phyloP scores from a whole-genome alignment of 2,888 invertebrate genomes.

The Xestia sexstrigata region DNA sequence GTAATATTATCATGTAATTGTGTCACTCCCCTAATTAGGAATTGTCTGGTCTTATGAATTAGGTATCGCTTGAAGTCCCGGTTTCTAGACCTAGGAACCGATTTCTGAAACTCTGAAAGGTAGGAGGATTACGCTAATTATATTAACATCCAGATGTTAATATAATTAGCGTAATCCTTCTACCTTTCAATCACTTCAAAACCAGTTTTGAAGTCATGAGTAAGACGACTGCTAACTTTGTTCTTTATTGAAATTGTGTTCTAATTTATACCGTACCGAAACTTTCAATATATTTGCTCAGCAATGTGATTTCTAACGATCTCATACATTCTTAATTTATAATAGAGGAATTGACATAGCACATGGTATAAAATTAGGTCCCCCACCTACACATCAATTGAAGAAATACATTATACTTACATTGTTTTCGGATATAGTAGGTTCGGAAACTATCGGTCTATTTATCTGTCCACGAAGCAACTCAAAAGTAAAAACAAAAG shows the following conservation, averaged over 20 bases:
- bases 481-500: too few relatives aligned
- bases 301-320: background rate
- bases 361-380: too few relatives aligned
- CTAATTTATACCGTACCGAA: background rate
- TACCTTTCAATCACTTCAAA: too few relatives aligned
- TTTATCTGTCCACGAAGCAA: too few relatives aligned
- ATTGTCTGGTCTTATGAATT: constrained; percentile 5
- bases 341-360: background rate
- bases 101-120: background rate
- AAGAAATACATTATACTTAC: too few relatives aligned
- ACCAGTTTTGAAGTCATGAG: too few relatives aligned
- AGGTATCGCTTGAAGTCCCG: background rate
- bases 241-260: background rate
- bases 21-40: constrained; percentile 11
- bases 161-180: too few relatives aligned
- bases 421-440: too few relatives aligned
- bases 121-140: background rate
- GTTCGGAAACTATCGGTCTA: too few relatives aligned
- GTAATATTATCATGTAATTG: constrained; percentile 2
- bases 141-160: background rate
- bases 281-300: background rate
- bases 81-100: background rate
- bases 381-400: background rate
- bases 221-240: background rate
- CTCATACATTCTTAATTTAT: background rate